A percentile compares a stretch with the other conserved stretches of the same genome.
Evolutionary conservation across 2,113 vertebrate species (phyloP).

Genomic region (Limnothrissa miodon): DNA sequence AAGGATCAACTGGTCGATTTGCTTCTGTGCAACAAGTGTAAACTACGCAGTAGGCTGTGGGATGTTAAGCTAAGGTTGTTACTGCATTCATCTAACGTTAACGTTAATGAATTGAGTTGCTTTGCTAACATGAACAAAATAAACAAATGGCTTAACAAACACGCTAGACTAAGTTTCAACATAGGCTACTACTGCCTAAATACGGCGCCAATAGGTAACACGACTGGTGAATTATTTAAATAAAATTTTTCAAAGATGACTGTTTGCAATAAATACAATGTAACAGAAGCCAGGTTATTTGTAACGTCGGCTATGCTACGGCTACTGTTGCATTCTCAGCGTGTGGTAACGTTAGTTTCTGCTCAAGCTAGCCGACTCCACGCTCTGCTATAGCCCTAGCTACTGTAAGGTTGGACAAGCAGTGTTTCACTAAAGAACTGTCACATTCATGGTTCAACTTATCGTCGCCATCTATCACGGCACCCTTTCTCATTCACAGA

Average conservation of each 20-base stretch:
- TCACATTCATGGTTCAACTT: not conserved
- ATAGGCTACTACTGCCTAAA: not conserved
- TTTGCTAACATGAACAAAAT: conserved; percentile 18
- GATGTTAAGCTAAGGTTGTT: not conserved
- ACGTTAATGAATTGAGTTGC: not conserved
- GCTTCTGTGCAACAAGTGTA: not conserved
- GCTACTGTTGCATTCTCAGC: not conserved
- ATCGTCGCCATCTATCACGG: not conserved
- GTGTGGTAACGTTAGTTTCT: conserved; percentile 12
- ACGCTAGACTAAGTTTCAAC: not conserved
- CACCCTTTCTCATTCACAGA: conserved; percentile 54
- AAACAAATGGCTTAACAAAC: conserved; percentile 11
- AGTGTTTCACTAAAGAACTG: not conserved
- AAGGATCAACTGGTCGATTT: not conserved
- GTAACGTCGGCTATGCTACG: not conserved
- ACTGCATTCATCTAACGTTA: not conserved
- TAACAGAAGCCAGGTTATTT: not conserved
- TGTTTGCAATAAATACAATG: not conserved
- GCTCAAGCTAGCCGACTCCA: not conserved
- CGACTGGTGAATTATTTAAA: not conserved
- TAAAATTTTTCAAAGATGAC: not conserved
- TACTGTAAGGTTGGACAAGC: conserved; percentile 20
- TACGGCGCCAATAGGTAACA: not conserved
- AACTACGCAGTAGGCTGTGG: not conserved
- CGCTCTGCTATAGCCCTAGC: conserved; percentile 14